Percentiles rank a stretch among this genome's conserved stretches.
Evolutionary conservation across 2,888 invertebrate species (phyloP).

Genomic region (Stenodera caucasica): DNA sequence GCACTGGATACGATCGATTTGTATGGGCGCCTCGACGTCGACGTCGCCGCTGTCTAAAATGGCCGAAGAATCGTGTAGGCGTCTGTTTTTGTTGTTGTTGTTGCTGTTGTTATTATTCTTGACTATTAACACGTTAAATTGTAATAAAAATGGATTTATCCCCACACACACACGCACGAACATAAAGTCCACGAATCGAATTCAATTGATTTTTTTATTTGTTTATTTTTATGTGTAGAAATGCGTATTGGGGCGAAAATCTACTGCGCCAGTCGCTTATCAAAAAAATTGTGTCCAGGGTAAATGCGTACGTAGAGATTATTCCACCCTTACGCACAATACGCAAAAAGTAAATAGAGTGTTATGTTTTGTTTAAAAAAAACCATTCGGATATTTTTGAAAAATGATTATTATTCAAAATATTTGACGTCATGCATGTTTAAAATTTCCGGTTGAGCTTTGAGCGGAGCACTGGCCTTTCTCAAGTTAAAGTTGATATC

Average conservation of each 20-base stretch:
- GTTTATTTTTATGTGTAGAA: neutral
- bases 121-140: neutral
- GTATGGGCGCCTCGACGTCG: constrained; percentile 20
- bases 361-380: neutral
- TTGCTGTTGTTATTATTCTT: neutral
- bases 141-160: neutral
- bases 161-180: neutral
- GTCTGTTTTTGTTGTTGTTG: neutral
- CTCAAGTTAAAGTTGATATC: neutral
- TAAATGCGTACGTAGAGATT: neutral
- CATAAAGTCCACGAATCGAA: neutral
- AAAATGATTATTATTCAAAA: too few relatives aligned
- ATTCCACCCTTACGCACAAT: neutral
- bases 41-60: constrained; percentile 29
- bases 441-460: constrained; percentile 3
- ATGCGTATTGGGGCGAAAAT: neutral
- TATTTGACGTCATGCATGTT: neutral
- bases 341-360: neutral
- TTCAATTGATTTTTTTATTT: neutral
- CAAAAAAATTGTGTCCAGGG: neutral
- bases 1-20: constrained; percentile 37
- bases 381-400: too few relatives aligned
- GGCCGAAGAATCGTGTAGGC: constrained; percentile 13
- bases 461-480: constrained; percentile 1
- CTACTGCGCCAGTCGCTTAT: neutral